Base-by-base conservation (phyloP, 1,140 invertebrate genomes). In the Brachystomella parvula region DNA sequence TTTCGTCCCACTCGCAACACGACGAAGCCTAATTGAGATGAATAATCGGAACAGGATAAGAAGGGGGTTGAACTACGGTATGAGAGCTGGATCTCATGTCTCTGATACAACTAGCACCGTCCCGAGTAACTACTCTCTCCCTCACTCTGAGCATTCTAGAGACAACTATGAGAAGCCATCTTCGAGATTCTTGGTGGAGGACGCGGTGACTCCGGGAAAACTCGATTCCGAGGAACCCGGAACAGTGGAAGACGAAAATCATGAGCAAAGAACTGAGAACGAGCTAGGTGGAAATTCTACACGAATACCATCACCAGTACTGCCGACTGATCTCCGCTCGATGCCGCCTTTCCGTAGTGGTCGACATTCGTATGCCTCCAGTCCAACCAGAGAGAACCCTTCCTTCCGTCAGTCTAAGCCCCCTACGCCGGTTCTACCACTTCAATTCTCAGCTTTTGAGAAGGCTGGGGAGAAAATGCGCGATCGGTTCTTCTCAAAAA, bases 21-120 rank as follows among this genome's bases (percentile, higher is more conserved):
- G 72, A 33, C 47, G 61, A 47, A 69, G 67, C 35, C 35, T 73
- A 26, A 73, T 73, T 44, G 72, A 73, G 47, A 71, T 73, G 72
- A 73, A 73, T 61, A 73, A 73, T 67, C 29, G 66, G 19, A 73
- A 71, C 30, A 28, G 63, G n/a, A 53, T 53, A 30, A n/a, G n/a
- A n/a, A 66, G 65, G 28, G 24, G 65, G 15, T 33, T 60, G 17
- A 61, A 65, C 47, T 26, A 53, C 15, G 2, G 39, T 31, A 6
- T 21, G 19, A 19, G 19, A 26, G 6, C 28, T 15, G 30, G 58
- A 24, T 70, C 56, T 2, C 63, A 70, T 30, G 39, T 47, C 2
- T 68, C 64, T 15, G 69, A 73, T 32, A 65, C 61, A 2, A 73
- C 67, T 47, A 73, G 69, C 47, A 69, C 64, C 2, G 67, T 66